Base-by-base conservation (phyloP, 2,113 vertebrate species). In the Heterochromis multidens region DNA sequence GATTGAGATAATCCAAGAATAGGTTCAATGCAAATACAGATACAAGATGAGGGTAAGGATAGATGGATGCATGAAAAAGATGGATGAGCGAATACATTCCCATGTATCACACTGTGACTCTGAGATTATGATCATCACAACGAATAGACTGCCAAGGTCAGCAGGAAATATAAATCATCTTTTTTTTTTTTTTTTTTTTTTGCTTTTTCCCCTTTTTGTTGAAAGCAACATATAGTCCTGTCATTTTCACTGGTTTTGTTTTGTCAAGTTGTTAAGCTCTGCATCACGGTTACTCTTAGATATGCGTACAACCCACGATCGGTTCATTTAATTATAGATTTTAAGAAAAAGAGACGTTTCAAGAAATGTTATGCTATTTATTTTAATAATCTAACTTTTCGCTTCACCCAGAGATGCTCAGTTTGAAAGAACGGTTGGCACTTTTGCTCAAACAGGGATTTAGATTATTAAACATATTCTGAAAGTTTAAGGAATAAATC, bases 21-120 rank as follows among this genome's bases (percentile, higher is more conserved):
- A 95, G 96, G 94, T 93, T 95, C 95, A 95, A 97, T 96, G 96
- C 97, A 97, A 98, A 97, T 96, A 95, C 96, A 97, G 94, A 94
- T 97, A 97, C 97, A 94, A 95, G 93, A 93, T 93, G 92, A 83
- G 86, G 86, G 91, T 79, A 85, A 96, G 93, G 95, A 96, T 97
- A 94, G 96, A 95, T 95, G 97, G 97, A 90, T 86, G 92, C 92
- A 81, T 90, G 92, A 88, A 91, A 92, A 96, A 95, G 96, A 96
- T 97, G 94, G 96, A 95, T 95, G 97, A 96, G 96, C 96, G 96
- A 97, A 97, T 96, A 94, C 96, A 95, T 95, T 96, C 94, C 93
- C 96, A 96, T 97, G 95, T 96, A 96, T 96, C 95, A 96, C 95
- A 93, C 94, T 94, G 95, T 96, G 97, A 97, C 95, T 94, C 96